These are phyloP conservation scores for Onychomys torridus DNA, from an alignment of 2,797 vertebrate genomes.

Conservation along the genomic window DNA sequence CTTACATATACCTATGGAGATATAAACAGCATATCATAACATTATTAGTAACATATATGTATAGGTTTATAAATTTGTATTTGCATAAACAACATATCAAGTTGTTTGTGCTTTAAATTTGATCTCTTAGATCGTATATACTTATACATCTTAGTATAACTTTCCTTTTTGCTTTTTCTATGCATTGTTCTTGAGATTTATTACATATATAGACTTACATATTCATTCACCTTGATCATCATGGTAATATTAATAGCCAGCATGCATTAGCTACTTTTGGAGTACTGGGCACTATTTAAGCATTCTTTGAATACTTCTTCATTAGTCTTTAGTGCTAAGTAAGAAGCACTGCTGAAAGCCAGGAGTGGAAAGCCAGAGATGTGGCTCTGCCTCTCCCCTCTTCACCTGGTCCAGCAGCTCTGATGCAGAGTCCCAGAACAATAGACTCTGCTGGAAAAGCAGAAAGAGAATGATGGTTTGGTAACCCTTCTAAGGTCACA, in stretches of 20 bases:
- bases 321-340: background rate
- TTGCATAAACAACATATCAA: background rate
- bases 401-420: background rate
- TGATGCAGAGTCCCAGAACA: background rate
- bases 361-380: background rate
- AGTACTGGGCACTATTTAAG: background rate
- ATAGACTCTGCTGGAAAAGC: background rate
- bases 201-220: background rate
- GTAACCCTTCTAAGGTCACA: background rate
- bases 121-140: background rate
- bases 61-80: background rate
- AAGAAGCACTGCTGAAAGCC: background rate
- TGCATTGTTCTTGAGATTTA: background rate
- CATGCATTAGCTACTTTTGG: background rate
- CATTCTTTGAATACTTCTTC: background rate
- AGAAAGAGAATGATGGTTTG: background rate
- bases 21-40: background rate
- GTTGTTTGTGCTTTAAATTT: conserved; percentile 44
- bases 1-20: background rate
- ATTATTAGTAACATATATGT: background rate
- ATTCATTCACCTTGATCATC: background rate
- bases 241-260: background rate
- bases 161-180: background rate
- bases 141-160: background rate
- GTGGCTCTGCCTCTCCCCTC: background rate